Evolutionary conservation across 2,797 vertebrate genomes (phyloP).

Genomic region (Coregonus ussuriensis): DNA sequence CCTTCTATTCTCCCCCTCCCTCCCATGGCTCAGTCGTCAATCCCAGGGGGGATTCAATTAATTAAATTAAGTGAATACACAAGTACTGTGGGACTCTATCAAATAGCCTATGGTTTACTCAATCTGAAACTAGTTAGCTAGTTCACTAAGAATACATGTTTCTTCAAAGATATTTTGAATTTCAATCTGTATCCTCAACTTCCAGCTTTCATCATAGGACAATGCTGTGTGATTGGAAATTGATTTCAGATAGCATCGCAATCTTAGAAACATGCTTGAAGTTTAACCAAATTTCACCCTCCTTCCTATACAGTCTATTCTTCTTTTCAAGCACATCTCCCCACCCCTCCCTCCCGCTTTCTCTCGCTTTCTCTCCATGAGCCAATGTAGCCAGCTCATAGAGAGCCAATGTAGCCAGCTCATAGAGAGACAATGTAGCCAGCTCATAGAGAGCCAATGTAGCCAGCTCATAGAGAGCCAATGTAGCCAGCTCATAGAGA

Average conservation of each 20-base stretch:
- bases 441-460: slow-evolving; percentile 31
- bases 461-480: slow-evolving; percentile 37
- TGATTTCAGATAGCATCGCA: background rate
- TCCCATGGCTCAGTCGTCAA: slow-evolving; percentile 50
- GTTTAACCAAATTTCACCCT: background rate
- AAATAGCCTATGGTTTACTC: background rate
- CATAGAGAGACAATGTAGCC: slow-evolving; percentile 33
- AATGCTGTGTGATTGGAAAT: slow-evolving; percentile 13
- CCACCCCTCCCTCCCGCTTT: slow-evolving; percentile 3
- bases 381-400: slow-evolving; percentile 34
- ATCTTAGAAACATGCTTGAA: background rate
- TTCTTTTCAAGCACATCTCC: no score
- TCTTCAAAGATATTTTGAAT: background rate
- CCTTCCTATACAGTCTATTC: background rate
- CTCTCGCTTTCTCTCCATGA: background rate
- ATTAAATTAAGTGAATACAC: slow-evolving; percentile 76
- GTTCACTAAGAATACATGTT: slow-evolving; percentile 3
- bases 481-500: slow-evolving; percentile 38
- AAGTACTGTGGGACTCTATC: slow-evolving; percentile 64
- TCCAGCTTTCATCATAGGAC: slow-evolving; percentile 46
- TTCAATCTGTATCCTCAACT: background rate
- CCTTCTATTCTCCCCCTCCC: slow-evolving; percentile 58
- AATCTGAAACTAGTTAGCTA: slow-evolving; percentile 37
- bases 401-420: slow-evolving; percentile 24
- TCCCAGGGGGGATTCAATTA: slow-evolving; percentile 73